phyloP scores from a whole-genome alignment of 2,888 invertebrate genomes.

The Schrankia costaestrigalis region DNA sequence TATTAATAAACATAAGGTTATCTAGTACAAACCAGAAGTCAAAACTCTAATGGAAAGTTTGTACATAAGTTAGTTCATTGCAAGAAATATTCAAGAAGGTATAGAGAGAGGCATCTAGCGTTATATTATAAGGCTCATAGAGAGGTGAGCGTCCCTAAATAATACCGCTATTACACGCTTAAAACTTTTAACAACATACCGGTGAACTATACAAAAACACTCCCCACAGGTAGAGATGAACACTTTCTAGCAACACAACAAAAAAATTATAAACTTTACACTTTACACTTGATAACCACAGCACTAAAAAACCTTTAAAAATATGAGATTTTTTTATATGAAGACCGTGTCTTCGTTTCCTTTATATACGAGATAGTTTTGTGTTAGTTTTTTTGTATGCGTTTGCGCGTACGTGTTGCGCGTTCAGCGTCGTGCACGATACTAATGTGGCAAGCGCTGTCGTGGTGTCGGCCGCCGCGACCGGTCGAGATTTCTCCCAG shows the following conservation, averaged over 20 bases:
- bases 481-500: slow-evolving; percentile 79
- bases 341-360: slow-evolving; percentile 11
- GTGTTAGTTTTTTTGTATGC: slow-evolving; percentile 6
- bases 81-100: slow-evolving; percentile 9
- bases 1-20: neutral
- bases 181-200: slow-evolving; percentile 56
- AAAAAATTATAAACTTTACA: slow-evolving; percentile 29
- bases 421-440: slow-evolving; percentile 50
- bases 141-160: slow-evolving; percentile 49
- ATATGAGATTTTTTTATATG: slow-evolving; percentile 6
- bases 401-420: slow-evolving; percentile 34
- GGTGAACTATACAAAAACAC: slow-evolving; percentile 55
- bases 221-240: slow-evolving; percentile 48
- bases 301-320: slow-evolving; percentile 16
- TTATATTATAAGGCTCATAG: slow-evolving; percentile 13
- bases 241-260: slow-evolving; percentile 55
- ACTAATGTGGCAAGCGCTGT: no score
- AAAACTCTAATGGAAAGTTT: slow-evolving; percentile 32
- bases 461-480: slow-evolving; percentile 52
- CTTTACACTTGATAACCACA: slow-evolving; percentile 25
- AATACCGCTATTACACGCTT: slow-evolving; percentile 51
- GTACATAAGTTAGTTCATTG: slow-evolving; percentile 8
- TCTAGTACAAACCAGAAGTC: no score
- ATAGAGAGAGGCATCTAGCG: slow-evolving; percentile 18
- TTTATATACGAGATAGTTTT: slow-evolving; percentile 32